Conservation (phyloP, 2,797 vertebrate genomes). For the Xiphorhynchus erythropygius region DNA sequence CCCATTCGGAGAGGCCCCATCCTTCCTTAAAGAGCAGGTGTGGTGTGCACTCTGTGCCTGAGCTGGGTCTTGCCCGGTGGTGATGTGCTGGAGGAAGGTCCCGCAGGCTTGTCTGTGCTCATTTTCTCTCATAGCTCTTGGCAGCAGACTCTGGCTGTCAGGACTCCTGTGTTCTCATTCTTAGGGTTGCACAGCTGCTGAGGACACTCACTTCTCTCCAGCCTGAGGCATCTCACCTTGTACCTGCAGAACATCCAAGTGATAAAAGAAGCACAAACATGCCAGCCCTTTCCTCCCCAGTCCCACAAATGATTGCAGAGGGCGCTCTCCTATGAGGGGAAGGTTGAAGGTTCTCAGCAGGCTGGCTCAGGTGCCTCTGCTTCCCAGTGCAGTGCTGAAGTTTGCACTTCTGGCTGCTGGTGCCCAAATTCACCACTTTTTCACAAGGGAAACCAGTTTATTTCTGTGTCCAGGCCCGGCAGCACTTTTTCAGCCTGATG, state of each 20-base stretch:
- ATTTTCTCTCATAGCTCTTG: background rate
- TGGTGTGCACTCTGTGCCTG: background rate
- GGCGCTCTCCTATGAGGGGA: background rate
- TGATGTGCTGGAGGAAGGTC: background rate
- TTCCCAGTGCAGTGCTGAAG: background rate
- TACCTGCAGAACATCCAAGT: background rate
- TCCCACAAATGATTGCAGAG: background rate
- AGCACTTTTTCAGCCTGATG: background rate
- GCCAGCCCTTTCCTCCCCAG: background rate
- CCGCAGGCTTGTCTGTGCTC: background rate
- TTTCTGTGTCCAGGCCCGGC: background rate
- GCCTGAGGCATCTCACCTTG: background rate
- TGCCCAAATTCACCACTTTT: background rate
- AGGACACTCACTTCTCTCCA: background rate
- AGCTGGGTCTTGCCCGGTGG: background rate
- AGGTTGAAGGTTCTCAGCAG: background rate
- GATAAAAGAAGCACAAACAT: background rate
- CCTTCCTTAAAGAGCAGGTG: background rate
- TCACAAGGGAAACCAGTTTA: background rate
- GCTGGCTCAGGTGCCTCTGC: background rate
- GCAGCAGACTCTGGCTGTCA: background rate
- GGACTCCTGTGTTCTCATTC: background rate
- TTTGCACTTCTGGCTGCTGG: background rate
- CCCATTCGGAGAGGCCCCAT: rapidly evolving
- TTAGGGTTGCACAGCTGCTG: background rate